Evolutionary conservation across 2,888 invertebrate genomes (phyloP), one percentile per base, ranked within the genome.

Genomic region (Clunio marinus): DNA sequence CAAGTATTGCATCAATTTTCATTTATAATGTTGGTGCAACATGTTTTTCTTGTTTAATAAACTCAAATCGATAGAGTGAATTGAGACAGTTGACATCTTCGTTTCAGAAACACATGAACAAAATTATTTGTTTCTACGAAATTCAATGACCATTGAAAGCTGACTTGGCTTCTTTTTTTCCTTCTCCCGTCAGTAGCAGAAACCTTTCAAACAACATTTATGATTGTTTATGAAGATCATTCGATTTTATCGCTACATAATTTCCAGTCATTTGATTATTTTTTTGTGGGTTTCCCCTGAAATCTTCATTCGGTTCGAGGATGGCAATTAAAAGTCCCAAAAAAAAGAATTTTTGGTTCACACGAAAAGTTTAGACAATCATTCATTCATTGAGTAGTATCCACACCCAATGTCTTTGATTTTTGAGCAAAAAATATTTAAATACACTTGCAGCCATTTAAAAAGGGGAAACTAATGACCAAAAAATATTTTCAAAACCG

Each of bases 21-120:
- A 10, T 4, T 51, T 8, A 51, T 17, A 51, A 51, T 51, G 51
- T 20, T 15, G 8, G 51, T 17, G 51, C 22, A 51, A 51, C 51
- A 51, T 51, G 22, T 51, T 51, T 51, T 51, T 51, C 17, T 20
- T 20, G 7, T 51, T 17, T 22, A 17, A 22, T 22, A 51, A 51
- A 8, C 22, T 17, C 15, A 51, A 51, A 51, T 51, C 51, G 51
- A 51, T 51, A 51, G 17, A 41, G 8, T 15, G 15, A 17, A 51
- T 17, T 51, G 51, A 51, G 51, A 17, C 51, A 51, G 20, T 51
- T 51, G n/a, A 8, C 41, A n/a, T 15, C 32, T 41, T 41, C 51
- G 22, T 17, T 20, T 45, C 45, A 15, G 3, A 5, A 15, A 15
- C 45, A 45, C 32, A 32, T 32, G 32, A 4, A 32, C 32, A 32